Percentiles rank a stretch among this genome's conserved stretches.
phyloP scores from a whole-genome alignment of 2,797 vertebrate genomes.

The Orientallactaga sibirica region DNA sequence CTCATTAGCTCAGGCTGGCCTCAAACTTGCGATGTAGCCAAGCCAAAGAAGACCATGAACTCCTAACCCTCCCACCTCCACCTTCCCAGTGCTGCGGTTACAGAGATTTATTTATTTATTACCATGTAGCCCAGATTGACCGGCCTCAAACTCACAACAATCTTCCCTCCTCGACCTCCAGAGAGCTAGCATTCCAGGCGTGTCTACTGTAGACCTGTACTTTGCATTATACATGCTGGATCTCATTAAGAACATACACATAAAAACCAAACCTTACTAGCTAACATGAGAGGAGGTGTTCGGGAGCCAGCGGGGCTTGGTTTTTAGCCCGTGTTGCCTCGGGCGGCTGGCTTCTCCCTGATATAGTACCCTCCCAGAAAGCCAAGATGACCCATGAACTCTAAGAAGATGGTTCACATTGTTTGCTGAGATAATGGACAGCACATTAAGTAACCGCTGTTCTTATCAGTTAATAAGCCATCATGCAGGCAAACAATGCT shows the following conservation, averaged over 20 bases:
- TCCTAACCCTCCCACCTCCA: too few species aligned
- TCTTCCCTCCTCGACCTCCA: not conserved
- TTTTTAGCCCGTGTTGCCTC: not conserved
- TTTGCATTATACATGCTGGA: not conserved
- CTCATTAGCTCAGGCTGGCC: not conserved
- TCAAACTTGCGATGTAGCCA: not conserved
- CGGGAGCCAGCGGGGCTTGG: not conserved
- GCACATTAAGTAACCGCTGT: not conserved
- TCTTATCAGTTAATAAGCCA: not conserved
- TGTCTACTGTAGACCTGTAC: not conserved
- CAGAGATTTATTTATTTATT: not conserved
- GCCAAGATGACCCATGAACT: not conserved
- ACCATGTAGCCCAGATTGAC: not conserved
- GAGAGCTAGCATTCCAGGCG: not conserved
- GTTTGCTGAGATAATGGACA: not conserved
- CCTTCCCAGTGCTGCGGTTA: not conserved
- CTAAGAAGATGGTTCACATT: slow-evolving; percentile 7
- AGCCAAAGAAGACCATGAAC: not conserved
- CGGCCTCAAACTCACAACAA: not conserved
- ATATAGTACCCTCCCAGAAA: not conserved
- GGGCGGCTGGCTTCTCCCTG: not conserved
- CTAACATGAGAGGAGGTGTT: not conserved
- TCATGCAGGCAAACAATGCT: not conserved
- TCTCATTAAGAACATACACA: not conserved
- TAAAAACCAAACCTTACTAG: not conserved